Conservation (phyloP, 2,888 invertebrate genomes). For the Branchipolynoe longqiensis region DNA sequence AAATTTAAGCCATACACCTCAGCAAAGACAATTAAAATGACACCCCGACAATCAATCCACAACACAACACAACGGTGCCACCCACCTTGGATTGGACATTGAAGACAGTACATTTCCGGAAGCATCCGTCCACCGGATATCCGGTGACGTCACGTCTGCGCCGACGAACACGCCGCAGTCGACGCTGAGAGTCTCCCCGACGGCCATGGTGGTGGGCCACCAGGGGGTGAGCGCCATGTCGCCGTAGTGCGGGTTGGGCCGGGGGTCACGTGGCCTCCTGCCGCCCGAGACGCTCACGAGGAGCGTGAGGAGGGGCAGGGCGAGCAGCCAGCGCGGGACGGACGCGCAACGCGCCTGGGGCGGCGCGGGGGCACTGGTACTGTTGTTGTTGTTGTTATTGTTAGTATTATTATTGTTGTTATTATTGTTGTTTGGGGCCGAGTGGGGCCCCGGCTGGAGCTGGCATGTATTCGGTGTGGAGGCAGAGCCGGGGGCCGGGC, state of each 20-base stretch:
- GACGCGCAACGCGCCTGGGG: too few relatives aligned
- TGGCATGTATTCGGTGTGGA: too few relatives aligned
- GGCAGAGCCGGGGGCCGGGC: too few relatives aligned
- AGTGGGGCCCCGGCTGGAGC: too few relatives aligned
- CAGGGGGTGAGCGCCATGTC: slow-evolving; percentile 37
- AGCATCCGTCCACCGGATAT: slow-evolving; percentile 31
- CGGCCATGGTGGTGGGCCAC: slow-evolving; percentile 25
- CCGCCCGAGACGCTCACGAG: slow-evolving; percentile 22
- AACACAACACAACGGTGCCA: too few relatives aligned
- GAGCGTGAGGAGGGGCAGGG: slow-evolving; percentile 44
- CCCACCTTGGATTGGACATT: not conserved
- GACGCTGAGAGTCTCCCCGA: not conserved
- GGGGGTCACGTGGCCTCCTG: not conserved
- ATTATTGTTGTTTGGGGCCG: too few relatives aligned
- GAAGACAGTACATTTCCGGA: not conserved
- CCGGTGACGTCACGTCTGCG: slow-evolving; percentile 2
- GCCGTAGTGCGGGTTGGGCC: not conserved
- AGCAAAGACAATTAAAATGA: not conserved
- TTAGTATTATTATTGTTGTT: too few relatives aligned
- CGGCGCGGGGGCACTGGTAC: too few relatives aligned
- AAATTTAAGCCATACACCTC: too few relatives aligned
- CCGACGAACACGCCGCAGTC: slow-evolving; percentile 35
- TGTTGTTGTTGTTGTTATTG: too few relatives aligned
- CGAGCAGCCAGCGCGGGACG: slow-evolving; percentile 27
- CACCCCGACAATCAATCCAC: too few relatives aligned